A percentile compares a stretch with the other conserved stretches of the same genome.
Evolutionary conservation across 2,113 vertebrate species (phyloP).

Genomic region (Globicephala melas): DNA sequence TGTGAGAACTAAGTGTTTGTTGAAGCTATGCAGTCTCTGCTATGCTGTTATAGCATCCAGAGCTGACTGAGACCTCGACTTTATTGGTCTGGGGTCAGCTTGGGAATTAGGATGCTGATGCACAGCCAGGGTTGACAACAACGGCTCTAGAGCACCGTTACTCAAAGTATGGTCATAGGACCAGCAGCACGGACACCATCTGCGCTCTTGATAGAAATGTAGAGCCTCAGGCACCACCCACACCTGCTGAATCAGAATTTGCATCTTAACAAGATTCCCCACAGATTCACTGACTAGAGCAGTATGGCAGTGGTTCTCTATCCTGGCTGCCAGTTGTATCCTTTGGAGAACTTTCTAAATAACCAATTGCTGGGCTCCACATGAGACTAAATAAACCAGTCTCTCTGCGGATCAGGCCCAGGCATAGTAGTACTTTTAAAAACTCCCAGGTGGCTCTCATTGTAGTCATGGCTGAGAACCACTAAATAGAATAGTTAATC

Average conservation of each 20-base stretch:
- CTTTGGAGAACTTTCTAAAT: neutral
- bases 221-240: neutral
- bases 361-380: neutral
- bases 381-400: neutral
- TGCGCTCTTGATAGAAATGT: neutral
- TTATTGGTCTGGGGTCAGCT: neutral
- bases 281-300: neutral
- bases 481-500: slow-evolving; percentile 23
- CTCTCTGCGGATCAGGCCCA: neutral
- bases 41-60: neutral
- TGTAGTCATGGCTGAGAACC: slow-evolving; percentile 34
- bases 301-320: neutral
- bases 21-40: neutral
- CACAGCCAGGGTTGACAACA: neutral
- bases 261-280: neutral
- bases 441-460: neutral
- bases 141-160: neutral
- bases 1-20: neutral
- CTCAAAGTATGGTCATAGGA: neutral
- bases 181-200: neutral
- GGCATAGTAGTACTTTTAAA: neutral
- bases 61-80: neutral
- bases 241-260: neutral
- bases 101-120: neutral
- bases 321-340: neutral